Evolutionary conservation across 2,113 vertebrate genomes (phyloP).

Genomic region (Dromaius novaehollandiae): DNA sequence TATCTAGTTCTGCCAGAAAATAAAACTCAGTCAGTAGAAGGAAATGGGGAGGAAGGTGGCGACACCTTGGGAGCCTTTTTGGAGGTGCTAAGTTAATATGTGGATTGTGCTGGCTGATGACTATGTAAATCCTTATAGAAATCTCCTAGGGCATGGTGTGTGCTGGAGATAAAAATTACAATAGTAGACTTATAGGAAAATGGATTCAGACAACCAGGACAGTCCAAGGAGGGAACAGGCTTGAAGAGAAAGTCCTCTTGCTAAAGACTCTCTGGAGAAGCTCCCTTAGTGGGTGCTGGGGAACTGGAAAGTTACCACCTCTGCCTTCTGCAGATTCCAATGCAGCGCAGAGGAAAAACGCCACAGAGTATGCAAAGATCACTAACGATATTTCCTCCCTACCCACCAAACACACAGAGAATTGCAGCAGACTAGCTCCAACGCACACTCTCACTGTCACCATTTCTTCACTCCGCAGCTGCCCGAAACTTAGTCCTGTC

Average conservation of each 20-base stretch:
- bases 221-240: background rate
- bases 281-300: background rate
- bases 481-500: background rate
- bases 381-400: background rate
- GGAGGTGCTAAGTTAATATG: background rate
- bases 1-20: background rate
- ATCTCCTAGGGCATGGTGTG: constrained; percentile 26
- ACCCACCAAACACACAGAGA: background rate
- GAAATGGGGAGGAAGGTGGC: background rate
- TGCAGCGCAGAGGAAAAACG: background rate
- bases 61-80: background rate
- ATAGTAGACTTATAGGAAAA: constrained; percentile 6
- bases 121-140: background rate
- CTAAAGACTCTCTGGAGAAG: background rate
- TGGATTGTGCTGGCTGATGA: background rate
- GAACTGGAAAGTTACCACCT: background rate
- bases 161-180: constrained; percentile 31
- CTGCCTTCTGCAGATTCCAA: background rate
- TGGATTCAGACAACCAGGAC: background rate
- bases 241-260: background rate
- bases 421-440: background rate
- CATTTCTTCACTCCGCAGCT: background rate
- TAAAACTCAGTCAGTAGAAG: background rate
- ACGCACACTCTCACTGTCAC: background rate
- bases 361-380: background rate